Percentiles rank a stretch among this genome's conserved stretches.
Evolutionary conservation across 2,797 vertebrate genomes (phyloP).

Genomic region (Oreortyx pictus): DNA sequence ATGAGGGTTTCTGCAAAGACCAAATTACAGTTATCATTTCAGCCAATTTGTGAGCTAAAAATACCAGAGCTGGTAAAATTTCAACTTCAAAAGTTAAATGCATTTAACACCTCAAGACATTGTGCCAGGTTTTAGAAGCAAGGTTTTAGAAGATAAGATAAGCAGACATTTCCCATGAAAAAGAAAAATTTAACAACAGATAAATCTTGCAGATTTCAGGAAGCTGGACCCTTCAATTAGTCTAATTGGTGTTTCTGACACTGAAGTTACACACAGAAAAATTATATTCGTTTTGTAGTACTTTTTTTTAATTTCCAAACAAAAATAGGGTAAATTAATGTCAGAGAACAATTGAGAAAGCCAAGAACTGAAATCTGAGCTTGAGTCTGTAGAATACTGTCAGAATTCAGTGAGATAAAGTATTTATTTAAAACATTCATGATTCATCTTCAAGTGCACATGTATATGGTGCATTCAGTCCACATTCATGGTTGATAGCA

Average conservation of each 20-base stretch:
- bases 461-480: neutral
- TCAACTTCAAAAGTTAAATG: neutral
- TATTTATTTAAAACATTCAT: neutral
- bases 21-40: neutral
- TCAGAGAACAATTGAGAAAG: neutral
- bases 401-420: neutral
- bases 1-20: neutral
- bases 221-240: neutral
- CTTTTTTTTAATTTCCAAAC: neutral
- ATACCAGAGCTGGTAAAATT: neutral
- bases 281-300: neutral
- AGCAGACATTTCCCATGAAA: neutral
- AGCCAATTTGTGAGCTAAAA: neutral
- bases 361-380: neutral
- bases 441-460: neutral
- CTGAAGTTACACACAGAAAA: neutral
- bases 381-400: neutral
- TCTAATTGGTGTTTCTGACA: neutral
- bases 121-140: neutral
- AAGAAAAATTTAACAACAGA: neutral
- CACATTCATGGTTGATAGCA: neutral
- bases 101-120: neutral
- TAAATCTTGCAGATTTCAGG: neutral
- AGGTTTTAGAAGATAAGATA: neutral
- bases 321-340: neutral